Percentiles rank a stretch among this genome's conserved stretches.
Conservation (phyloP, 2,113 vertebrate genomes). For the Rutilus rutilus region DNA sequence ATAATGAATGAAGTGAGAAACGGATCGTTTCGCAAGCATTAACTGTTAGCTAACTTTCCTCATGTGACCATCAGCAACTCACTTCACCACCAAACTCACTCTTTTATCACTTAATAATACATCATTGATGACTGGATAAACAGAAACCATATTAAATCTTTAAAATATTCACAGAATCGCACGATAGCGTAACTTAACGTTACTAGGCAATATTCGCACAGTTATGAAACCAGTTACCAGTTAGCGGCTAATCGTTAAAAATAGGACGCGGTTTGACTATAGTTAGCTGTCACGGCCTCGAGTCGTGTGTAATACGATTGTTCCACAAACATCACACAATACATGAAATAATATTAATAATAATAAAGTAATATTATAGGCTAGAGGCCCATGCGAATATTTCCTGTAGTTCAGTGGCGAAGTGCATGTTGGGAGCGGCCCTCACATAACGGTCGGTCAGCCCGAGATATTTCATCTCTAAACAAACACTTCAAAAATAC, state of each 20-base stretch:
- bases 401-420: not conserved
- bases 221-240: not conserved
- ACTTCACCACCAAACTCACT: not conserved
- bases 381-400: no score
- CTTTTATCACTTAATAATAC: no score
- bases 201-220: rapidly evolving
- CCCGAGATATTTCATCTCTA: no score
- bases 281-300: not conserved
- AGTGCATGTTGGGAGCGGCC: slow-evolving; percentile 13
- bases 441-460: slow-evolving; percentile 27
- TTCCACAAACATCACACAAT: not conserved
- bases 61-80: not conserved
- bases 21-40: not conserved
- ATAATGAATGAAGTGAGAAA: not conserved
- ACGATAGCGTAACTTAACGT: no score
- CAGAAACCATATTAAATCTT: not conserved
- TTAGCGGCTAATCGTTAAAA: not conserved
- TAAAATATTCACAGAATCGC: not conserved
- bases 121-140: not conserved
- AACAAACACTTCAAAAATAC: not conserved
- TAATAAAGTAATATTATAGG: no score
- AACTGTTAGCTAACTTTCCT: not conserved
- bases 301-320: not conserved
- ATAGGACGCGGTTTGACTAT: not conserved
- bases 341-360: no score